These are phyloP conservation scores for Larimichthys crocea DNA, from an alignment of 2,113 vertebrate species.

Conservation along the genomic window DNA sequence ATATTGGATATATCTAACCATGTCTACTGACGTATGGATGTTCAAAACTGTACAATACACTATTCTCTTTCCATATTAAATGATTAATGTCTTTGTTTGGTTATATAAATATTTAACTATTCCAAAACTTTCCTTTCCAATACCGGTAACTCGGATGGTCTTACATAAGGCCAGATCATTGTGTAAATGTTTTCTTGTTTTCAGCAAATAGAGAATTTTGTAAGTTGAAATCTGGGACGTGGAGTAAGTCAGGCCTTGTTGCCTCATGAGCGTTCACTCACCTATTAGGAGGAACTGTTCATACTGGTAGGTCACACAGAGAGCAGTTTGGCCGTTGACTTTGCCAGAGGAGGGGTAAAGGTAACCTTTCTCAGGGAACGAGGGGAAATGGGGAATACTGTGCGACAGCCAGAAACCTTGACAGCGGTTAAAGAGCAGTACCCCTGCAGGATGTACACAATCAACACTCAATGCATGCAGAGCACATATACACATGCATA, in stretches of 20 bases:
- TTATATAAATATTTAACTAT: not conserved
- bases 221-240: not conserved
- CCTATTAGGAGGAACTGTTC: conserved; percentile 87
- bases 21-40: not conserved
- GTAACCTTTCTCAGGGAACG: conserved; percentile 87
- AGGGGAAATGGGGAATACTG: conserved; percentile 92
- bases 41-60: not conserved
- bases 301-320: conserved; percentile 90
- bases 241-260: conserved; percentile 1
- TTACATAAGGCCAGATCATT: not conserved
- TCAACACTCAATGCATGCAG: not conserved
- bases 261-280: conserved; percentile 64
- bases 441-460: conserved; percentile 81
- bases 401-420: conserved; percentile 95
- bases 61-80: not conserved
- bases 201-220: conserved; percentile 19
- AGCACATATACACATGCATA: not conserved
- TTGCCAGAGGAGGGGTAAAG: conserved; percentile 87
- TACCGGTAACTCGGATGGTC: too few species aligned
- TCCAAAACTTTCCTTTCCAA: not conserved
- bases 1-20: not conserved
- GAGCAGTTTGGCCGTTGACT: conserved; percentile 86
- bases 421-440: conserved; percentile 87
- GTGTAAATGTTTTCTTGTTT: conserved; percentile 10
- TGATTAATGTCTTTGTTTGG: not conserved